Percentiles rank a stretch among this genome's conserved stretches.
Conservation (phyloP, 1,140 invertebrate species). For the Matsumurasca onukii region DNA sequence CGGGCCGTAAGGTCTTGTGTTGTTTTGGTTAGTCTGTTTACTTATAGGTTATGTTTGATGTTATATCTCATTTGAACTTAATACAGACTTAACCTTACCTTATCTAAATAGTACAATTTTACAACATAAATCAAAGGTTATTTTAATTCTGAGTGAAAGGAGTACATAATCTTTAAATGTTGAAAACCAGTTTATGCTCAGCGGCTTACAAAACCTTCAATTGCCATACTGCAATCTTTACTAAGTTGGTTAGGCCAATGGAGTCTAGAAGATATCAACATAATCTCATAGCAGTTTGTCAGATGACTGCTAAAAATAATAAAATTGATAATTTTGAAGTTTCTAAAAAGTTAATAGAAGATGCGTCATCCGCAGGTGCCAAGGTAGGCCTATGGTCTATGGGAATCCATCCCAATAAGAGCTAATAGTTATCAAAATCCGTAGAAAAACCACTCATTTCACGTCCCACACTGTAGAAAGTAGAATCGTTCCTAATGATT, state of each 20-base stretch:
- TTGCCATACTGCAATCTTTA: no score
- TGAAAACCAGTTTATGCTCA: no score
- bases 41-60: no score
- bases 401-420: neutral
- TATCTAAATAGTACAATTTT: no score
- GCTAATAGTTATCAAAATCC: neutral
- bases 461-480: neutral
- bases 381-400: neutral
- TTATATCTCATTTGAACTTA: no score
- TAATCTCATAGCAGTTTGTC: conserved; percentile 18
- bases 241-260: neutral
- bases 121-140: no score
- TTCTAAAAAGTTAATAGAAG: neutral
- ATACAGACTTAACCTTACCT: no score
- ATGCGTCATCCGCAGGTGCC: neutral
- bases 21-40: no score
- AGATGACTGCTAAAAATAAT: conserved; percentile 17
- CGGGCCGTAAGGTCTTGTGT: no score
- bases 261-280: conserved; percentile 1
- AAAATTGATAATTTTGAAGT: conserved; percentile 9
- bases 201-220: no score
- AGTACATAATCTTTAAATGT: no score
- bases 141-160: no score
- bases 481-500: neutral
- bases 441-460: neutral